Evolutionary conservation across 1,140 invertebrate genomes (phyloP), one percentile per base, ranked within the genome.

Genomic region (Heliconius himera): DNA sequence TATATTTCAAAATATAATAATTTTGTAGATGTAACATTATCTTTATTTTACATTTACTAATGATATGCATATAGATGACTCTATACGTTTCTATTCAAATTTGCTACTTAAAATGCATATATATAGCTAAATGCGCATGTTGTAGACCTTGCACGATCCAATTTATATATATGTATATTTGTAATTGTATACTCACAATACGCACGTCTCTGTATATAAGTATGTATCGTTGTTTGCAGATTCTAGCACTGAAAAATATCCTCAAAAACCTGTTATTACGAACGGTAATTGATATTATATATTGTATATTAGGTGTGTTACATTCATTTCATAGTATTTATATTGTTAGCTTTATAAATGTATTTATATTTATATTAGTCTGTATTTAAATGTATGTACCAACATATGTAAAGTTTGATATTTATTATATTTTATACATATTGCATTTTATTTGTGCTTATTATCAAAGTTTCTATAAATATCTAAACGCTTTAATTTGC

Each of bases 161-260:
- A 56, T 3, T 16, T 22, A 56, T 56, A 8, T n/a, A 9, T 56
- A 56, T 56, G 8, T 56, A 56, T 56, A 11, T 11, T 22, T 22
- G 20, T 56, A 9, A 8, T 9, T 22, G 9, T 56, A 22, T 20
- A 51, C 49, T 22, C 3, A 22, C 54, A 56, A 8, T 56, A 56
- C n/a, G 20, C n/a, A 29, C 4, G 22, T 66, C 13, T 66, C 36
- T 78, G n/a, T 73, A 51, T 77, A 51, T 78, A 78, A 29, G 20
- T 73, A 77, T 77, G 54, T 78, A 77, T 71, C 70, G 29, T 80
- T 83, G 54, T 86, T 87, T 56, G 36, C 83, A 90, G 87, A 90
- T 75, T 81, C 85, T 70, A 90, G 87, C 73, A 85, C 87, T 36
- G 84, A 84, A n/a, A 88, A 85, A 46, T 83, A 85, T 78, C 86